Base-by-base conservation (phyloP, 2,113 vertebrate genomes). In the Anarhynchus alexandrinus region DNA sequence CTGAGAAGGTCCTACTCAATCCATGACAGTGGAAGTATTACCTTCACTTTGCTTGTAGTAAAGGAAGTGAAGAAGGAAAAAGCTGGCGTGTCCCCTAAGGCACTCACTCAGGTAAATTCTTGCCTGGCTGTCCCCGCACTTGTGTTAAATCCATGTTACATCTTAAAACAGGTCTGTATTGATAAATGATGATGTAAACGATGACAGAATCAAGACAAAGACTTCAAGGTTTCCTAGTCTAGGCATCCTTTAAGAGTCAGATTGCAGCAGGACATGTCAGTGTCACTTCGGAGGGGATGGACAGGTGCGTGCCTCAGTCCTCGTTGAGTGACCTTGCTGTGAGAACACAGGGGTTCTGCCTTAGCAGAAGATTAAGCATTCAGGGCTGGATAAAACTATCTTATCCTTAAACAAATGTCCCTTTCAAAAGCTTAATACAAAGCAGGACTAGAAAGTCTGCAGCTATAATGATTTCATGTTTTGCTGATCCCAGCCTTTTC, bases 391-490 rank as follows among this genome's bases (percentile, higher is more conserved):
- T 94, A 95, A 93, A 97, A 96, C 91, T 85, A 96, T 97, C 94
- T 97, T 96, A 97, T 97, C 96, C 97, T 98, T 97, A 98, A 98
- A 98, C 97, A 98, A 98, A 97, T 98, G 98, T 97, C 94, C 95
- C 96, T 97, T 97, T 97, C 97, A 98, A 98, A 97, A 95, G 87
- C 95, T 94, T 97, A 98, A 98, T 96, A 98, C 94, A 98, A 98
- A 98, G 94, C 96, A 97, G 96, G 96, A 82, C 97, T 97, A 97
- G 96, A 97, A 98, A 98, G 97, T 97, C 96, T 98, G 96, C 96
- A 97, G 96, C 95, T 95, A 95, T 98, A 98, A 98, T 96, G 97
- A 98, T 97, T 98, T 98, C 96, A 97, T 98, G 97, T 98, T 98
- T 98, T 98, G 98, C 98, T 98, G 98, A 98, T 98, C 97, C 94